Evolutionary conservation across 2,888 invertebrate species (phyloP), one percentile per base, ranked within the genome.

Genomic region (Diloba caeruleocephala): DNA sequence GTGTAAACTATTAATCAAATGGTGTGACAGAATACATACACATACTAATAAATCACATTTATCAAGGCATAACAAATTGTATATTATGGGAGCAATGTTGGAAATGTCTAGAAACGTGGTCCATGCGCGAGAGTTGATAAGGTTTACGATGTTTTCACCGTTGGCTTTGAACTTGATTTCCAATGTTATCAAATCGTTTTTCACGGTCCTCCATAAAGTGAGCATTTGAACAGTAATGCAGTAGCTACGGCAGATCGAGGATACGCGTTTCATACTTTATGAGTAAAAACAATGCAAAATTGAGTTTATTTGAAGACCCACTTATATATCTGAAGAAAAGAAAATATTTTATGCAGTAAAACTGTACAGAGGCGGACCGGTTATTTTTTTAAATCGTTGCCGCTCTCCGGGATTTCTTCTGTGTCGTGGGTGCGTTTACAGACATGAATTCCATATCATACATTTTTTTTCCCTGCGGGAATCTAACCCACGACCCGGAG

Each of bases 101-200:
- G 50, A 36, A 54, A 46, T 44, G 39, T 36, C 50, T 55, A 59
- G 51, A 54, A 54, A 42, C 51, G 60, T 50, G 48, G 48, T 57
- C 56, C 53, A 37, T 51, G 60, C 53, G 43, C 43, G 25, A 32
- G 39, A 51, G 48, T 33, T 52, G 69, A 72, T 76, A 76, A 71
- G 32, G 60, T 39, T 65, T 67, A 68, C 61, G 49, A 63, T 70
- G 61, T 69, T 74, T 72, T 69, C 57, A 72, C 42, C 63, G 56
- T 74, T 73, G 76, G 66, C 75, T 71, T 67, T 79, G 78, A 79
- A 78, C 77, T 80, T 76, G 68, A 59, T 66, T 50, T 60, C 52
- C 58, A 45, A 53, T 46, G 62, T 55, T 59, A 56, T 55, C 60
- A 57, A 58, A 56, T 51, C 46, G 46, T 44, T 42, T 43, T 52